Evolutionary conservation across 2,797 vertebrate genomes (phyloP), one percentile per base, ranked within the genome.

Genomic region (Dendrocincla tyrannina): DNA sequence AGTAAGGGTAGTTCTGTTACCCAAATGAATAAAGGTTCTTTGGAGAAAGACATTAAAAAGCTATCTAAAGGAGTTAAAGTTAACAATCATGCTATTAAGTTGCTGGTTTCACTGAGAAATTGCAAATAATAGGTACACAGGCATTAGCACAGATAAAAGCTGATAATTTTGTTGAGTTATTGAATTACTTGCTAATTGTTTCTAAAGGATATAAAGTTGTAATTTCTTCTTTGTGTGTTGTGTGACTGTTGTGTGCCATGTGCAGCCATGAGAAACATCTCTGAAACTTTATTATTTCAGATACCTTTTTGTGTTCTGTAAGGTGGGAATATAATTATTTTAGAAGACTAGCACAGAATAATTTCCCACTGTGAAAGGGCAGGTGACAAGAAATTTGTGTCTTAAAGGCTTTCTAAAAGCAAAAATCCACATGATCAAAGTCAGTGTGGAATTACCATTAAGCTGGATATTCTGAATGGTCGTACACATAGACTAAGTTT

Each of bases 61-160:
- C 33, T 73, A 25, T 84, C 52, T 76, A 27, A 85, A 49, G 80
- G 79, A 94, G 94, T 96, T 74, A 49, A 74, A 93, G 56, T 77
- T 66, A 95, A 70, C 44, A 72, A 49, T 91, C 52, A 33, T 33
- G 37, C 56, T 72, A n/a, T 84, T 84, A 79, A 37, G 27, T 46
- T 76, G 70, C 35, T 72, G 52, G 88, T 83, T 88, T 89, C n/a
- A 47, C 35, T 39, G 62, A 73, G 41, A 81, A 89, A 70, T 62
- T 60, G 55, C 63, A 92, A 75, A 64, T 87, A 37, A 24, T 39
- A 85, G 70, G 32, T 90, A 68, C 9, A 5, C n/a, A 72, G 41
- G 23, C 50, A 89, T 91, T 91, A 94, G 47, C 42, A 55, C 12
- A 62, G 72, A 33, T 47, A 59, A 73, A 93, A 91, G 53, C 37